Conservation (phyloP, 1,140 invertebrate species). For the Drosophila funebris region DNA sequence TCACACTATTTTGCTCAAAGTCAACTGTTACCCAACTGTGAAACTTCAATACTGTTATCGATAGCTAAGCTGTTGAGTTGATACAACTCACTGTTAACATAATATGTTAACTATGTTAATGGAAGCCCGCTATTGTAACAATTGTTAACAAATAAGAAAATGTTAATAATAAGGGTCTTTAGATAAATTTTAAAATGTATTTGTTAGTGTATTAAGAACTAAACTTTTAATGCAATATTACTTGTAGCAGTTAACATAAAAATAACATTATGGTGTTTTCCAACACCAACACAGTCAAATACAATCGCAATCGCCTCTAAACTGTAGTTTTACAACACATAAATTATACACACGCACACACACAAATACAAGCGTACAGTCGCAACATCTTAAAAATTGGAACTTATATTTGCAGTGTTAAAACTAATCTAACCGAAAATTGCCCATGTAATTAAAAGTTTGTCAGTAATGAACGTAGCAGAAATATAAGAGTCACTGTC, state of each 20-base stretch:
- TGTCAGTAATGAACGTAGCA: slow-evolving; percentile 10
- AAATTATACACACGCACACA: slow-evolving; percentile 61
- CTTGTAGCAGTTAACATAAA: background rate
- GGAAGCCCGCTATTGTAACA: no score
- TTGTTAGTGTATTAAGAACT: no score
- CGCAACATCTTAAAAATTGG: slow-evolving; percentile 67
- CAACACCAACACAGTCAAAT: slow-evolving; percentile 45
- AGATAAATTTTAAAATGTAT: no score
- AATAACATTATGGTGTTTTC: background rate
- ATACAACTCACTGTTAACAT: background rate
- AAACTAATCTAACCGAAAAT: slow-evolving; percentile 11
- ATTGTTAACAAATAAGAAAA: no score
- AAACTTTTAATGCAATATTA: background rate
- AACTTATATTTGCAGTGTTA: slow-evolving; percentile 43
- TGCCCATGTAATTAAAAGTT: background rate
- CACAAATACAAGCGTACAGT: slow-evolving; percentile 70
- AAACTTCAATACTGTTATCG: background rate
- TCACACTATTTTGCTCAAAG: background rate
- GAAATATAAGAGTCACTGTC: slow-evolving; percentile 24
- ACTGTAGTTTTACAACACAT: slow-evolving; percentile 43
- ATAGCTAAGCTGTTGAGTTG: background rate
- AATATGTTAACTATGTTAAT: background rate
- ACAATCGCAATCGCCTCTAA: slow-evolving; percentile 25
- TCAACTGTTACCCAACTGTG: background rate
- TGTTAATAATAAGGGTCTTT: no score